Conservation (phyloP, 2,113 vertebrate genomes). For the Patagioenas fasciata region DNA sequence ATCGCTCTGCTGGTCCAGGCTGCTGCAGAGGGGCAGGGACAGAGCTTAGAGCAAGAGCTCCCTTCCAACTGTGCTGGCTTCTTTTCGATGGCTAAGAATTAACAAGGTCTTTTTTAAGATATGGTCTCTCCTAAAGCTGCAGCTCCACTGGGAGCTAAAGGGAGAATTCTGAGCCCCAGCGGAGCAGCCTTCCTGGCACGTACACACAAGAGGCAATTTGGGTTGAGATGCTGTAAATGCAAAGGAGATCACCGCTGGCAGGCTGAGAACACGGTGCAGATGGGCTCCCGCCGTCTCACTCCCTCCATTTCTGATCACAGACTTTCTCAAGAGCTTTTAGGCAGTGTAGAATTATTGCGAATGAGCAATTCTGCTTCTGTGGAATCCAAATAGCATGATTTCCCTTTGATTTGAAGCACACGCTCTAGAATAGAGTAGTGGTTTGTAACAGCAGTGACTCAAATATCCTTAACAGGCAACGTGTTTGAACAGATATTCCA, state of each 20-base stretch:
- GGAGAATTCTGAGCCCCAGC: not conserved
- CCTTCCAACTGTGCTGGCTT: not conserved
- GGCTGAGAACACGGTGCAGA: not conserved
- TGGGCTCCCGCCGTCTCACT: not conserved
- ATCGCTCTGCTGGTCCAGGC: not conserved
- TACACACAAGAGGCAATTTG: not conserved
- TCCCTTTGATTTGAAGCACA: not conserved
- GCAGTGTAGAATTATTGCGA: not conserved
- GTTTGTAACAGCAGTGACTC: not conserved
- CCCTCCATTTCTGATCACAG: not conserved
- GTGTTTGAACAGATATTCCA: not conserved
- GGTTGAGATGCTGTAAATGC: not conserved
- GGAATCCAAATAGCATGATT: not conserved
- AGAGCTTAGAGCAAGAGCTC: not conserved
- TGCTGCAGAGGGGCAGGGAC: not conserved
- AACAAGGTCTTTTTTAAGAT: not conserved
- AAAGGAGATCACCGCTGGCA: not conserved
- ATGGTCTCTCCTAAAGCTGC: not conserved
- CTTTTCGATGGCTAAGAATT: not conserved
- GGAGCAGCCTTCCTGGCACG: not conserved
- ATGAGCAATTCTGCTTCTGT: not conserved
- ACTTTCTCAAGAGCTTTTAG: not conserved
- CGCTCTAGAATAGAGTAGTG: fast-evolving
- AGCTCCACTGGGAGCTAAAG: fast-evolving
- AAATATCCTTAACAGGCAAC: not conserved